A percentile compares a stretch with the other conserved stretches of the same genome.
phyloP scores from a whole-genome alignment of 1,140 invertebrate species.

The Rhagoletis zephyria region DNA sequence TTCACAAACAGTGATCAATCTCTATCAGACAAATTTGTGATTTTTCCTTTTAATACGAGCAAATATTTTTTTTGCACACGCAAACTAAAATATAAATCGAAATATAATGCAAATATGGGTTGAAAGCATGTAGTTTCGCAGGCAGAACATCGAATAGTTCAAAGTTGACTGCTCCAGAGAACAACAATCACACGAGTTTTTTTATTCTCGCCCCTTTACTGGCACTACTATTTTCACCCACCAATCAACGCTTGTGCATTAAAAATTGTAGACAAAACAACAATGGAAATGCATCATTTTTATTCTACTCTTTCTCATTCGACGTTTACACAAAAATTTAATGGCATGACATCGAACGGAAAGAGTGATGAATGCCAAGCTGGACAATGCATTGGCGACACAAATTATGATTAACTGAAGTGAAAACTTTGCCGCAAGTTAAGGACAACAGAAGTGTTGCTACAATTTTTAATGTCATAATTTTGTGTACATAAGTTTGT shows the following conservation, averaged over 20 bases:
- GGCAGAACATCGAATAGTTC: neutral
- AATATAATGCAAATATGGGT: neutral
- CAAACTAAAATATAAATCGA: neutral
- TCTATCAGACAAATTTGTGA: neutral
- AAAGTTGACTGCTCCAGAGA: neutral
- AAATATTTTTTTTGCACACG: neutral
- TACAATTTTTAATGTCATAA: no score
- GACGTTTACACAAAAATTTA: neutral
- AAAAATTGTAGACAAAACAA: no score
- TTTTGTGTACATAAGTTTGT: neutral
- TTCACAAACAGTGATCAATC: neutral
- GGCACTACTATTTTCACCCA: neutral
- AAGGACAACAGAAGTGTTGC: no score
- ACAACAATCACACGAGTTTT: neutral
- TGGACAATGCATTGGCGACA: constrained; percentile 3
- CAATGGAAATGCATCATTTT: no score
- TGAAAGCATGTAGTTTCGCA: neutral
- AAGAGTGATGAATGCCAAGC: neutral
- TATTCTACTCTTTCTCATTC: neutral
- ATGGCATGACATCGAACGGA: neutral
- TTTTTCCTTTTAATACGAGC: neutral
- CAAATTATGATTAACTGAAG: constrained; percentile 41
- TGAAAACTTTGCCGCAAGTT: no score
- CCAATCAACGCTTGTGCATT: neutral
- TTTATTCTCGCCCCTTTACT: no score